Evolutionary conservation across 1,140 invertebrate genomes (phyloP), one percentile per base, ranked within the genome.

Genomic region (Delia radicum): DNA sequence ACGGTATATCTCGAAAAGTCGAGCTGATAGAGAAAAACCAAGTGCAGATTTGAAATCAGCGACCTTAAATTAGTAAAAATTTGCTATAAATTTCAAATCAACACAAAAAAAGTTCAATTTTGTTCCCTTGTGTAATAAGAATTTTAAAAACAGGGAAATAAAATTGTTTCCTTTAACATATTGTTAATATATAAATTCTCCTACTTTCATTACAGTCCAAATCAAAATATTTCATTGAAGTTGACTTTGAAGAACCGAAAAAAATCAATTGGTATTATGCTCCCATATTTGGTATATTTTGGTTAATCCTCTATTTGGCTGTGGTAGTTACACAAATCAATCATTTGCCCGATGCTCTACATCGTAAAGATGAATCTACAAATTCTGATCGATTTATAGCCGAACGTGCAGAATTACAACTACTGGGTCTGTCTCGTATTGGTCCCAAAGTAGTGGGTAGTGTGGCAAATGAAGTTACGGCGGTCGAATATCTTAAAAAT

Each of bases 371-470:
- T 76, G 83, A 85, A 71, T 73, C 76, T 4, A 74, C 73, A 0
- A 46, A 82, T 75, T 79, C 83, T 0, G 37, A 74, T 8, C 69
- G 77, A 28, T 85, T 82, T n/a, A 85, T 85, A 8, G 82, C 80
- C 12, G 81, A 85, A 55, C 79, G 84, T 1, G 84, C 84, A 6
- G 81, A 83, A 74, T 77, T 80, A 10, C 76, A 92, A 74, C 87
- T 94, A n/a, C 85, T 90, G 15, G 90, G 92, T 80, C 87, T 95
- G 74, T 92, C 92, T 0, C 88, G 89, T 12, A 88, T 93, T 48
- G 93, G 93, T 0, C 93, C 93, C 0, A 87, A 92, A 78, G 88
- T 91, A 3, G 87, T 89, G 33, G 91, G 91, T 26, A 91, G 91
- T 79, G 87, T 89, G 48, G 90, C 89, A 75, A 92, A 92, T 81